Base-by-base conservation (phyloP, 1,140 invertebrate species). In the Homarus americanus region DNA sequence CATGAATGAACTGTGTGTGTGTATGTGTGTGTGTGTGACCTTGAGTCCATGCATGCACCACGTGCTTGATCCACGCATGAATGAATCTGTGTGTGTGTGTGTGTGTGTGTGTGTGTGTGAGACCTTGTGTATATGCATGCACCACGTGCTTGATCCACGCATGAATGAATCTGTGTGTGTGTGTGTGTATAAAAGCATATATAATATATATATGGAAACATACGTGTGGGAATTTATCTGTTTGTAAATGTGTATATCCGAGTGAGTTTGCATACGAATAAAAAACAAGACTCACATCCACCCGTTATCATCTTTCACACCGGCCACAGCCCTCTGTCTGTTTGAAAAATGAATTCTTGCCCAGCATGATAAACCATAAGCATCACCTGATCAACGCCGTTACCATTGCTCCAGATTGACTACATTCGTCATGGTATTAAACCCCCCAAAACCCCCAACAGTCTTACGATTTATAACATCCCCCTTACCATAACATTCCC, bases 371-470 rank as follows among this genome's bases (percentile, higher is more conserved):
- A 34, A n/a, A 32, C 63, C 82, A 38, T 66, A n/a, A 36, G 24
- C 82, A 66, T 40, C 63, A 5, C 40, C 82, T 49, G 32, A 41
- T 73, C 40, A 44, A 20, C 58, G 32, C 36, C 34, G 32, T 24
- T 0, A 10, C 58, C 36, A n/a, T n/a, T 53, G 38, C 53, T 38
- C 63, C 66, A 72, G 28, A 72, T 84, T 72, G 40, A 72, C 53
- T 28, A 72, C 82, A 72, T 84, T 28, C 63, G 82, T 84, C 82
- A 84, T 72, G 82, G 58, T 17, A 41, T 84, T 72, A 82, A 63
- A 82, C 79, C 28, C 41, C 49, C 79, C 32, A 82, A 38, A 82
- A 63, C 15, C 63, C 36, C 58, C 38, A 69, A 84, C 82, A 84
- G 58, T 84, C 63, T 40, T 72, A 72, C 58, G 34, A 72, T 72